Evolutionary conservation across 1,140 invertebrate genomes (phyloP), one percentile per base, ranked within the genome.

Genomic region (Drosophila sp.): DNA sequence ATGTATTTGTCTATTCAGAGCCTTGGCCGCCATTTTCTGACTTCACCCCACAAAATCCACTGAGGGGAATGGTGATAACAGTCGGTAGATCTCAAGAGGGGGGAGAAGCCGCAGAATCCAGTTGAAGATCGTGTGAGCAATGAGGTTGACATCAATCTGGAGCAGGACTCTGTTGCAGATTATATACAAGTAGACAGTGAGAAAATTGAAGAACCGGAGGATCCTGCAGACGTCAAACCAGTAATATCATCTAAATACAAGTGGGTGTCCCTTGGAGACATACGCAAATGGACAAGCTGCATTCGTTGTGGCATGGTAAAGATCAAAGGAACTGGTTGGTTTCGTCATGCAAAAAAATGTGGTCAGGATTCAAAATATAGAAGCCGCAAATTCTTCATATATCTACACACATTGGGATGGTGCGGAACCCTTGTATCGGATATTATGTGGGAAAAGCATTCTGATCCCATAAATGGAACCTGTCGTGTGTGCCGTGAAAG

Each of bases 11-110:
- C 0, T 45, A 40, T 7, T 43, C 54, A 5, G 41, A 56, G 11
- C 41, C 36, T 1, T 75, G 75, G 75, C 75, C 72, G 1, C 72
- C 75, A 7, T 78, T 75, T 45, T 65, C 65, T 4, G 25, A 51
- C 1, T 4, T 27, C 8, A 18, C 27, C 0, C 56, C 65, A 0
- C 6, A 40, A 4, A 11, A 25, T 3, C 56, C 45, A 2, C 34
- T 43, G 27, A 11, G 16, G 8, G 45, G 36, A 0, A 21, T 51
- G 36, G 3, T 29, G 7, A 6, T 16, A 9, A 13, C 14, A 0
- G 21, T 43, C 0, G 11, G 14, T 6, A 7, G n/a, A 5, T 21
- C n/a, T 2, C 34, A 40, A 14, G 7, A 29, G 27, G 18, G 18
- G 9, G 25, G 27, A 21, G 32, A 53, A 25, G 43, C 1, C 4